phyloP scores from a whole-genome alignment of 2,113 vertebrate genomes.

The Puntigrus tetrazona region DNA sequence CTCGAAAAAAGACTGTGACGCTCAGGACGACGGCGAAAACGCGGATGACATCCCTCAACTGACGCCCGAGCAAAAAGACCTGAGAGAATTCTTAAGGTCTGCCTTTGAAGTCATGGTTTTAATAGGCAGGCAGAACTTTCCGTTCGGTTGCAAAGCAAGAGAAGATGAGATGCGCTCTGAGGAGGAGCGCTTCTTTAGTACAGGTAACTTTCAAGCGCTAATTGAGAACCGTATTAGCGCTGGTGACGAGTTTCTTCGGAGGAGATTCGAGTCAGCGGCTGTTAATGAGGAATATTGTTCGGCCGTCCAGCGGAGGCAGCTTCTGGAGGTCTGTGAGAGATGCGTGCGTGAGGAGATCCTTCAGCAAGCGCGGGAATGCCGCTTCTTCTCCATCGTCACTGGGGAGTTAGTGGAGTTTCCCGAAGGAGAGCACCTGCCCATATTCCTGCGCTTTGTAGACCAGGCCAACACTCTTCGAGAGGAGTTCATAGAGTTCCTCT shows the following conservation, averaged over 20 bases:
- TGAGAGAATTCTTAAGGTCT: slow-evolving; percentile 86
- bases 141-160: slow-evolving; percentile 74
- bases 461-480: slow-evolving; percentile 83
- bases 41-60: slow-evolving; percentile 55
- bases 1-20: slow-evolving; percentile 65
- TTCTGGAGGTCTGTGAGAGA: slow-evolving; percentile 86
- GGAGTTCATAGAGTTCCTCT: slow-evolving; percentile 87
- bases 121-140: slow-evolving; percentile 89
- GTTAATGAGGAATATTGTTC: slow-evolving; percentile 83
- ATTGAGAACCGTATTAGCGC: slow-evolving; percentile 87
- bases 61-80: slow-evolving; percentile 82
- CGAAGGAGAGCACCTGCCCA: slow-evolving; percentile 82
- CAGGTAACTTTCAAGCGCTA: slow-evolving; percentile 86
- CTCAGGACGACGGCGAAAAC: slow-evolving; percentile 59
- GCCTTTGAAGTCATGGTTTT: slow-evolving; percentile 90
- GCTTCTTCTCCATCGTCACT: slow-evolving; percentile 87
- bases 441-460: slow-evolving; percentile 87
- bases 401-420: slow-evolving; percentile 85
- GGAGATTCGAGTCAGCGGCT: slow-evolving; percentile 77
- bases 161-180: slow-evolving; percentile 49
- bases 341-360: slow-evolving; percentile 82
- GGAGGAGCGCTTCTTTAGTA: slow-evolving; percentile 69
- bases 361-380: slow-evolving; percentile 82
- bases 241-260: slow-evolving; percentile 85
- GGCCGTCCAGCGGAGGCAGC: slow-evolving; percentile 76